Evolutionary conservation across 2,113 vertebrate genomes (phyloP), one percentile per base, ranked within the genome.

Genomic region (Gasterosteus aculeatus): DNA sequence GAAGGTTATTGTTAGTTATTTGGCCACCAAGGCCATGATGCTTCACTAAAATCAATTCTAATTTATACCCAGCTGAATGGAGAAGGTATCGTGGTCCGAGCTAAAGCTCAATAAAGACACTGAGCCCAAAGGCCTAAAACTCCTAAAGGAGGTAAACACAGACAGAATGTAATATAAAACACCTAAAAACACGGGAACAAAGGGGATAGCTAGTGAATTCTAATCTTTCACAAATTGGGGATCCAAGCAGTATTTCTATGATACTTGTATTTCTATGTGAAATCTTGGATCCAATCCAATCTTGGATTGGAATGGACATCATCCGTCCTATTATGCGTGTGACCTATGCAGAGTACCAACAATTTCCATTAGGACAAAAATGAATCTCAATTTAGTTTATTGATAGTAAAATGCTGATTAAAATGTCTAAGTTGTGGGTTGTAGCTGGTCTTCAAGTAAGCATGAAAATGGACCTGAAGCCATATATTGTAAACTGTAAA

Each of bases 1-100:
- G 81, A 83, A 78, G 26, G 58, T 84, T 83, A 83, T 62, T 82
- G 75, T 78, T 82, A 67, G 79, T 78, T 87, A 72, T 84, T 81
- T 79, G 77, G 75, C 76, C 75, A 83, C 67, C 47, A 67, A 85
- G 75, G 76, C 76, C 71, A 73, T 14, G 42, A 71, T 80, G 75
- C 66, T 77, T 78, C 76, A 77, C 33, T 71, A 80, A 81, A 77
- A 87, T 83, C 77, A 81, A 85, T 90, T 74, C 81, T 84, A 70
- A 88, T 85, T 87, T 82, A 87, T 80, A 74, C 72, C 53, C 73
- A 26, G 64, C 68, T 83, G 78, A 87, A 81, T 66, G 33, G 60
- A 81, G 66, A 72, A 41, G 60, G n/a, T 51, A 61, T 72, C 77
- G 68, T 58, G 63, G 69, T 66, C 68, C 47, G 47, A 67, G 59